Evolutionary conservation across 2,888 invertebrate genomes (phyloP), one percentile per base, ranked within the genome.

Genomic region (Anorthoa munda): DNA sequence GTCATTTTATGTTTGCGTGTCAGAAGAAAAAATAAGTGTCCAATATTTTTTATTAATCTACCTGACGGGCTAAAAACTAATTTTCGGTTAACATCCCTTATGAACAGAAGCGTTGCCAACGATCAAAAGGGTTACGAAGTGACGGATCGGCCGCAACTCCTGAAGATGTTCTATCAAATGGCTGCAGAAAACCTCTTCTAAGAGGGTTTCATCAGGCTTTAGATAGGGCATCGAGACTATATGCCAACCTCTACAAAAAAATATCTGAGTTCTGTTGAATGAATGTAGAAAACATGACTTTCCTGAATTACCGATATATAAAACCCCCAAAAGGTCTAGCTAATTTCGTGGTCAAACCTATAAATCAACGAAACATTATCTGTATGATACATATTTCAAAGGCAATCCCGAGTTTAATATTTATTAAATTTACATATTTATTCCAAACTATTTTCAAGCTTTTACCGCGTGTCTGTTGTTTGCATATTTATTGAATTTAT

Each of bases 361-460:
- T 82, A 77, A 70, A 70, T 83, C 26, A 77, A 55, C 72, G 2
- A 59, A 66, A 76, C 61, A 55, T 65, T 72, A 78, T 67, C 70
- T 11, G 11, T 50, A 75, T 23, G 23, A 80, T 80, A 75, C 61
- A 82, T 80, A 77, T 80, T 78, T 74, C 70, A 75, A 75, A 79
- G 63, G 66, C 72, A 73, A 77, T 81, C 85, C 84, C 83, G 23
- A 66, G 80, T 79, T 86, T 83, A 84, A 82, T 86, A 89, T 89
- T 86, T 87, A 88, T 83, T 79, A 87, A 86, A 91, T 89, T 84
- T 87, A 79, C 88, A 90, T 91, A 89, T 87, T 87, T 91, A 89
- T 87, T 87, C 83, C 80, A 79, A 80, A 87, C 83, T 82, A 88
- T 89, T 90, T 89, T 89, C 86, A 79, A 85, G 82, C 82, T 87